A percentile compares a stretch with the other conserved stretches of the same genome.
Conservation (phyloP, 2,113 vertebrate genomes). For the Archocentrus centrarchus region DNA sequence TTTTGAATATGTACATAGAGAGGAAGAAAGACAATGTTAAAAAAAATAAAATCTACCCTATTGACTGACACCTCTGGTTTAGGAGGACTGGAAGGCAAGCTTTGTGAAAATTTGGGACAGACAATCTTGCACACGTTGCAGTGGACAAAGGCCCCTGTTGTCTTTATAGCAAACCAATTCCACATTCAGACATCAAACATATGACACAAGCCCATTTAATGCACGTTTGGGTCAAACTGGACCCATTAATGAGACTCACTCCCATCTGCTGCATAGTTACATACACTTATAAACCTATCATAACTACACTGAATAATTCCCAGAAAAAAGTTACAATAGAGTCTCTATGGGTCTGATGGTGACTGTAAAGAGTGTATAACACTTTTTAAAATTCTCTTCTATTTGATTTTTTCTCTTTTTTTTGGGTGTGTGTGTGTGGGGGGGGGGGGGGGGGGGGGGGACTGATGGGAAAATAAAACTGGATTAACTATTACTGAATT, state of each 20-base stretch:
- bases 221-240: too few relatives aligned
- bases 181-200: background rate
- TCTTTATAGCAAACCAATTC: background rate
- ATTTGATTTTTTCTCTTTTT: background rate
- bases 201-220: background rate
- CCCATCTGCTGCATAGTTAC: too few relatives aligned
- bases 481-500: background rate
- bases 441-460: too few relatives aligned
- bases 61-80: background rate
- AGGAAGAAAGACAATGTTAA: background rate
- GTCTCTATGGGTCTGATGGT: background rate
- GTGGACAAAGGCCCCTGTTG: background rate
- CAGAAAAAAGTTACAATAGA: background rate
- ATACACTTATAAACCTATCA: background rate
- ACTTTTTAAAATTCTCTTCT: background rate
- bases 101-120: background rate
- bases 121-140: background rate
- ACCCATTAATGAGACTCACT: background rate
- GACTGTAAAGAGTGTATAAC: background rate
- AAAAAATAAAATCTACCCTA: background rate
- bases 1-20: conserved; percentile 8
- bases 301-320: background rate
- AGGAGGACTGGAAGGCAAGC: background rate
- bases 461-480: background rate
- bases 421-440: too few relatives aligned